A percentile compares a stretch with the other conserved stretches of the same genome.
Conservation (phyloP, 2,888 invertebrate species). For the Rutpela maculata region DNA sequence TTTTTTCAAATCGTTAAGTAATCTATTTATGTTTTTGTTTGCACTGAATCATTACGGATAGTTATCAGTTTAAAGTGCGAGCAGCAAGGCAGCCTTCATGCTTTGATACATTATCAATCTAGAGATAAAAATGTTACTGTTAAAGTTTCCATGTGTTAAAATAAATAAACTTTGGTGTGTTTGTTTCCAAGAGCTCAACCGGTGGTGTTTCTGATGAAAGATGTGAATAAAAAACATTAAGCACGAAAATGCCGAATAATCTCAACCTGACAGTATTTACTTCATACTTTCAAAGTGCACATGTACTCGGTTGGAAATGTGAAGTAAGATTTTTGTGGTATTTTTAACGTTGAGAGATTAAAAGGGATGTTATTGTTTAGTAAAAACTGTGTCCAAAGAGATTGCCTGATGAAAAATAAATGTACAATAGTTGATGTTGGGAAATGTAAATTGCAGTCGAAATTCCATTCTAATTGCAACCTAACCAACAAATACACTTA, state of each 20-base stretch:
- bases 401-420: neutral
- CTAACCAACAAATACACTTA: neutral
- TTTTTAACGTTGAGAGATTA: neutral
- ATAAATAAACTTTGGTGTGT: neutral
- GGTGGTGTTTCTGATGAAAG: neutral
- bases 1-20: neutral
- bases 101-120: neutral
- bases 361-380: neutral
- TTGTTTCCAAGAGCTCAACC: neutral
- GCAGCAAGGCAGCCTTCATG: no score
- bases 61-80: neutral
- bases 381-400: neutral
- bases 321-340: constrained; percentile 52
- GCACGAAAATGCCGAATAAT: constrained; percentile 56
- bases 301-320: constrained; percentile 55
- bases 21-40: neutral
- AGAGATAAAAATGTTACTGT: neutral
- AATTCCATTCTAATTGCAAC: neutral
- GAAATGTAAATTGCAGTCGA: no score
- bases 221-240: neutral
- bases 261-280: constrained; percentile 53
- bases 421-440: neutral
- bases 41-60: neutral
- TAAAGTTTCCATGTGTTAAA: neutral
- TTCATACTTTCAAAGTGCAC: constrained; percentile 58